Evolutionary conservation across 2,888 invertebrate species (phyloP).

Genomic region (Drosophila antonietae): DNA sequence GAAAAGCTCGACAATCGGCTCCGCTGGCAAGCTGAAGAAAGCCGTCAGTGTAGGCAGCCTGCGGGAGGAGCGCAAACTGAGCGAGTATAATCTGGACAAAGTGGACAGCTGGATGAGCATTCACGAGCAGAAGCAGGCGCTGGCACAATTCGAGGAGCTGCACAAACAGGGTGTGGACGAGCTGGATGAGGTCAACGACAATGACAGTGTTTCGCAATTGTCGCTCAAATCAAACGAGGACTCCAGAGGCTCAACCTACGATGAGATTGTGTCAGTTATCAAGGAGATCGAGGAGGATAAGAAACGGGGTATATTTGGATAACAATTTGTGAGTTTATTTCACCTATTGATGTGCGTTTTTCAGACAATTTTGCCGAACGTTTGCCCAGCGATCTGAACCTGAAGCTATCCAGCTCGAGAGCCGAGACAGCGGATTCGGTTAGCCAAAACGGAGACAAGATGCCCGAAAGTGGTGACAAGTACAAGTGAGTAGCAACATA

Average conservation of each 20-base stretch:
- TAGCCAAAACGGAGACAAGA: conserved; percentile 53
- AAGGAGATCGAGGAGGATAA: conserved; percentile 85
- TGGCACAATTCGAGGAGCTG: conserved; percentile 50
- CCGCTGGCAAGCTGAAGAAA: conserved; percentile 64
- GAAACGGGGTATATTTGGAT: conserved; percentile 72
- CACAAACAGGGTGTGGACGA: conserved; percentile 65
- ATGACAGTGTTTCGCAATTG: conserved; percentile 70
- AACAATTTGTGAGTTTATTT: background rate
- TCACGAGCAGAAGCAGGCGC: conserved; percentile 70
- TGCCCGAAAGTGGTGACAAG: conserved; percentile 73
- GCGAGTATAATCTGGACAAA: conserved; percentile 84
- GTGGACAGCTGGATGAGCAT: conserved; percentile 85
- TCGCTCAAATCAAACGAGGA: conserved; percentile 80
- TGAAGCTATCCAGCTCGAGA: conserved; percentile 71
- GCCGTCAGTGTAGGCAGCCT: conserved; percentile 74
- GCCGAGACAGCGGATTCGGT: conserved; percentile 70
- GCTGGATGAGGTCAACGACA: conserved; percentile 67
- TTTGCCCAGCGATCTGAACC: conserved; percentile 71
- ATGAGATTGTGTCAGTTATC: conserved; percentile 84
- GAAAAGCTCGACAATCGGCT: conserved; percentile 15
- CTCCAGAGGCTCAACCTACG: conserved; percentile 83
- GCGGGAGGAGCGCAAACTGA: conserved; percentile 82
- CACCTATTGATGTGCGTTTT: background rate
- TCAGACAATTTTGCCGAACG: conserved; percentile 81
- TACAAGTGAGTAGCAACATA: conserved; percentile 67